Conservation (phyloP, 2,113 vertebrate genomes). For the Ciconia boyciana region DNA sequence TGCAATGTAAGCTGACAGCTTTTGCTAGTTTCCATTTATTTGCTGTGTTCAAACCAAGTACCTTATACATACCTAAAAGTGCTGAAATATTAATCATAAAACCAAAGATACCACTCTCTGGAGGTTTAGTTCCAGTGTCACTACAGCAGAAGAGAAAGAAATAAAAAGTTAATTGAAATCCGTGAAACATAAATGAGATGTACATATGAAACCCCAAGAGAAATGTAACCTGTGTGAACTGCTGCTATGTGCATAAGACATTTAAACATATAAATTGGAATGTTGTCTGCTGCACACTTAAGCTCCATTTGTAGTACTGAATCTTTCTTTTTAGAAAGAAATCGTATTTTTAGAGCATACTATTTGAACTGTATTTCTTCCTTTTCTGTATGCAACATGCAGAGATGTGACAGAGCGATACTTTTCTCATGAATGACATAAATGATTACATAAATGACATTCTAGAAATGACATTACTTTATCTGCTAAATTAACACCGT, state of each 20-base stretch:
- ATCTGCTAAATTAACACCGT: not conserved
- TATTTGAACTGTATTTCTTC: not conserved
- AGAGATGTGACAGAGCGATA: not conserved
- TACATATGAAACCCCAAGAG: not conserved
- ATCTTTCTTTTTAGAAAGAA: not conserved
- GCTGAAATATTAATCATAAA: conserved; percentile 92
- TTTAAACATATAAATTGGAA: not conserved
- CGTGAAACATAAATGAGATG: not conserved
- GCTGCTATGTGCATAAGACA: not conserved
- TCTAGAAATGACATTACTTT: not conserved
- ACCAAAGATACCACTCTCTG: conserved; percentile 93
- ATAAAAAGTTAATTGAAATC: not conserved
- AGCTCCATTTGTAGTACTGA: not conserved
- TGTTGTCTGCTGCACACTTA: not conserved
- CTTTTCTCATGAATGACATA: not conserved
- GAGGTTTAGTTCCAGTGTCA: conserved; percentile 86
- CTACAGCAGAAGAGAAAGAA: conserved; percentile 69
- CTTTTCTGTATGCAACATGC: not conserved
- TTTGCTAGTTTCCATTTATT: not conserved
- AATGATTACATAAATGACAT: not conserved
- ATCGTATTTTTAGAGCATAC: not conserved
- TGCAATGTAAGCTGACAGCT: not conserved
- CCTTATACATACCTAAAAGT: conserved; percentile 82
- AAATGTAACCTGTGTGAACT: not conserved
- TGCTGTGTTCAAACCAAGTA: not conserved